Conservation (phyloP, 2,797 vertebrate genomes). For the Anguilla megastoma region DNA sequence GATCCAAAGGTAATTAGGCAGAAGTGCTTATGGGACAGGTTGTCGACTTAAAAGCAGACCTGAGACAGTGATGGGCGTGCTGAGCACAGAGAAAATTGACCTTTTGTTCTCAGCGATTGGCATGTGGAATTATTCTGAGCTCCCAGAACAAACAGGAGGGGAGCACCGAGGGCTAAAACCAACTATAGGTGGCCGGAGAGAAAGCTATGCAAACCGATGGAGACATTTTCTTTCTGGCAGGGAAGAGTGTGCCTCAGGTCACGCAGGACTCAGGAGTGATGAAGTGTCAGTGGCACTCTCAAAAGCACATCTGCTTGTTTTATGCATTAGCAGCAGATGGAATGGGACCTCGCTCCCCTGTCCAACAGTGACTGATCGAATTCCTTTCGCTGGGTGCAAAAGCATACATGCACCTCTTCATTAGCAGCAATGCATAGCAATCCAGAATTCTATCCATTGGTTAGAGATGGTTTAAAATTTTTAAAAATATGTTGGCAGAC, state of each 20-base stretch:
- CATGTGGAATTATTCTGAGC: background rate
- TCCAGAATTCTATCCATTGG: background rate
- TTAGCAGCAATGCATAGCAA: background rate
- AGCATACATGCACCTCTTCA: background rate
- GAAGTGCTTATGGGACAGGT: background rate
- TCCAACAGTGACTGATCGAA: background rate
- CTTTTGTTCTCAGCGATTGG: background rate
- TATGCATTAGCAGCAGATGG: background rate
- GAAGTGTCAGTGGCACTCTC: background rate
- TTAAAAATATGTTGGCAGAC: background rate
- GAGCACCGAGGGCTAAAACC: background rate
- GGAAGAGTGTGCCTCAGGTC: background rate
- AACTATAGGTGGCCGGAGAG: background rate
- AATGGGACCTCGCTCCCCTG: constrained; percentile 13
- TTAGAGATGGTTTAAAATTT: background rate
- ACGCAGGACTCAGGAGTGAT: background rate
- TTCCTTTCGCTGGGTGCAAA: background rate
- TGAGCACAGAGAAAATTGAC: background rate
- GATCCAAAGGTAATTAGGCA: background rate
- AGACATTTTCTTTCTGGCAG: background rate
- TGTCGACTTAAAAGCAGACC: background rate
- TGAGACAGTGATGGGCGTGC: background rate
- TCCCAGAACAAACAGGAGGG: background rate
- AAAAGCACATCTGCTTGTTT: constrained; percentile 17
- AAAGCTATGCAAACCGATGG: background rate